Evolutionary conservation across 1,140 invertebrate species (phyloP).

Genomic region (Popillia japonica): DNA sequence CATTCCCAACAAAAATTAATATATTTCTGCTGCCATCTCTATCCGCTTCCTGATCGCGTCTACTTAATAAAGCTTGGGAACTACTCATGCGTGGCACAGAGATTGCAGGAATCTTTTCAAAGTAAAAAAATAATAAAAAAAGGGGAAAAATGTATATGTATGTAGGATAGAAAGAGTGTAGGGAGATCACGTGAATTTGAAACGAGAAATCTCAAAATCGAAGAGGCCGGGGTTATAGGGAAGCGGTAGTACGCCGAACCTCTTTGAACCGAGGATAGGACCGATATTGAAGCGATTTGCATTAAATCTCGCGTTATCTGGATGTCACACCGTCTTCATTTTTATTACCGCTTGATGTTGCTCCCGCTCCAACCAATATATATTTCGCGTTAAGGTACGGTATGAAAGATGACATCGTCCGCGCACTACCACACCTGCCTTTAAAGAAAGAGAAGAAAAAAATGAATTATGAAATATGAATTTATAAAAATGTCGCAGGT

Average conservation of each 20-base stretch:
- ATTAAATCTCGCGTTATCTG: conserved; percentile 33
- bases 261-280: not conserved
- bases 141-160: not conserved
- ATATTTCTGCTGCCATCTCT: not conserved
- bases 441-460: not conserved
- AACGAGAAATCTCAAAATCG: not conserved
- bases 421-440: not conserved
- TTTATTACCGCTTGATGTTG: conserved; percentile 7
- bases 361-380: not conserved
- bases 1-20: not conserved
- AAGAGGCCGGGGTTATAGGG: not conserved
- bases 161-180: not conserved
- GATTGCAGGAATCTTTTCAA: not conserved
- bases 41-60: not conserved
- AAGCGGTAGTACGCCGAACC: not conserved
- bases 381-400: not conserved
- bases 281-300: conserved; percentile 31
- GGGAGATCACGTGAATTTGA: too few relatives aligned
- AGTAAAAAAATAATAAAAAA: not conserved
- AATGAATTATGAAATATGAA: conserved; percentile 16
- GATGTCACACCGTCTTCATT: conserved; percentile 30
- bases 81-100: not conserved
- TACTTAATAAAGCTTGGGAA: not conserved
- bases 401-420: not conserved
- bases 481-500: conserved; percentile 8